Conservation (phyloP, 2,113 vertebrate species). For the Planiliza haematocheilus region DNA sequence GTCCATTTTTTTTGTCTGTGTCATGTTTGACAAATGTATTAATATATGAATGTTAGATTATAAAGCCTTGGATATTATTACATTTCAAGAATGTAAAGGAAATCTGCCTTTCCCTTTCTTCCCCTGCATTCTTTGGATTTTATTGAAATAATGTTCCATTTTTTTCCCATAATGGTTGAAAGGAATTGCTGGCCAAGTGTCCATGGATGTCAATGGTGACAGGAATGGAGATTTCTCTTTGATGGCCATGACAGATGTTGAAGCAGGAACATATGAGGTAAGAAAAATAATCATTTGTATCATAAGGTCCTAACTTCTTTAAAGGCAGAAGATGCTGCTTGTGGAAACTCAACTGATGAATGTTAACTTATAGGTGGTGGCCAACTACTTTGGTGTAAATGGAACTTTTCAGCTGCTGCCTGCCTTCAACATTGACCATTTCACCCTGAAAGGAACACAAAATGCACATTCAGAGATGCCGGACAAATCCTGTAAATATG, state of each 20-base stretch:
- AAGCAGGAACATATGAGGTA: slow-evolving; percentile 94
- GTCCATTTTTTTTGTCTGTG: too few species aligned
- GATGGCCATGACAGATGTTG: slow-evolving; percentile 91
- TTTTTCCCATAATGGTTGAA: slow-evolving; percentile 73
- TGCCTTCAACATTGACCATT: slow-evolving; percentile 84
- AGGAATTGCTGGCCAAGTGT: slow-evolving; percentile 97
- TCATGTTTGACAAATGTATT: too few species aligned
- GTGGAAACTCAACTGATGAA: background rate
- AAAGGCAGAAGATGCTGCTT: background rate
- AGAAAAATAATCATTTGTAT: slow-evolving; percentile 37
- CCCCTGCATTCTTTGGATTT: too few species aligned
- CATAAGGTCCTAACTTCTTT: background rate
- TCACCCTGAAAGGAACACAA: slow-evolving; percentile 81
- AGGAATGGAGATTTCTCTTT: slow-evolving; percentile 96
- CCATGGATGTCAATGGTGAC: slow-evolving; percentile 94
- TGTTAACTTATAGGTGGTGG: slow-evolving; percentile 85
- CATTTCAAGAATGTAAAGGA: too few species aligned
- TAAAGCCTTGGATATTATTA: too few species aligned
- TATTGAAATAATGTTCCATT: too few species aligned
- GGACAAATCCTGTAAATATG: slow-evolving; percentile 92
- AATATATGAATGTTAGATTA: too few species aligned
- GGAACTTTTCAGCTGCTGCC: slow-evolving; percentile 89
- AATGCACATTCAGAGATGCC: slow-evolving; percentile 77
- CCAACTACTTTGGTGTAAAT: slow-evolving; percentile 93
- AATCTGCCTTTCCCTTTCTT: too few species aligned